Evolutionary conservation across 1,140 invertebrate genomes (phyloP).

Genomic region (Oreohelix idahoensis): DNA sequence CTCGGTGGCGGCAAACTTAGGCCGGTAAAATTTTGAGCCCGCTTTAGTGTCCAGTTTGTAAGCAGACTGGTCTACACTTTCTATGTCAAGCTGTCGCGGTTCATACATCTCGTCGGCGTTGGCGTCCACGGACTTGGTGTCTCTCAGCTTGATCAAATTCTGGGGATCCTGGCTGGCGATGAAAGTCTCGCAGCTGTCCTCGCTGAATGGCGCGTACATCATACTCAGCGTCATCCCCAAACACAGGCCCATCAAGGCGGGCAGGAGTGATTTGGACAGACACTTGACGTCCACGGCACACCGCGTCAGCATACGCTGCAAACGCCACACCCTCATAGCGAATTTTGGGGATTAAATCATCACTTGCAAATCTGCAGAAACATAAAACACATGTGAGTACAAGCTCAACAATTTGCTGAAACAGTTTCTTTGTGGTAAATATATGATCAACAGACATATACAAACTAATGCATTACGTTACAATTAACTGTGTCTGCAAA

Average conservation of each 20-base stretch:
- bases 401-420: no score
- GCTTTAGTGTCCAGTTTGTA: constrained; percentile 1
- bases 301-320: background rate
- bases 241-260: constrained; percentile 65
- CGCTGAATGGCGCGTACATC: constrained; percentile 66
- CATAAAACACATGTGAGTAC: background rate
- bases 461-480: no score
- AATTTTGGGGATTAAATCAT: background rate
- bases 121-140: constrained; percentile 47
- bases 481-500: no score
- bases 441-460: no score
- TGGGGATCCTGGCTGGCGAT: constrained; percentile 46
- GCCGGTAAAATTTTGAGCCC: constrained; percentile 75
- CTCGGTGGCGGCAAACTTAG: constrained; percentile 93
- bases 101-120: constrained; percentile 45
- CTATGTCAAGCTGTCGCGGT: constrained; percentile 40
- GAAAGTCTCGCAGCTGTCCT: constrained; percentile 62
- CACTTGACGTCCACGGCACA: constrained; percentile 40
- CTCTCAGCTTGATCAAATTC: constrained; percentile 51
- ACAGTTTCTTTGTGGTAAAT: no score
- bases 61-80: constrained; percentile 15
- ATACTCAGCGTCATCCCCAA: constrained; percentile 67
- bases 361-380: background rate
- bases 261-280: constrained; percentile 47
- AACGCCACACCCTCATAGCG: constrained; percentile 14